Conservation (phyloP, 2,113 vertebrate species). For the Rhinichthys klamathensis region DNA sequence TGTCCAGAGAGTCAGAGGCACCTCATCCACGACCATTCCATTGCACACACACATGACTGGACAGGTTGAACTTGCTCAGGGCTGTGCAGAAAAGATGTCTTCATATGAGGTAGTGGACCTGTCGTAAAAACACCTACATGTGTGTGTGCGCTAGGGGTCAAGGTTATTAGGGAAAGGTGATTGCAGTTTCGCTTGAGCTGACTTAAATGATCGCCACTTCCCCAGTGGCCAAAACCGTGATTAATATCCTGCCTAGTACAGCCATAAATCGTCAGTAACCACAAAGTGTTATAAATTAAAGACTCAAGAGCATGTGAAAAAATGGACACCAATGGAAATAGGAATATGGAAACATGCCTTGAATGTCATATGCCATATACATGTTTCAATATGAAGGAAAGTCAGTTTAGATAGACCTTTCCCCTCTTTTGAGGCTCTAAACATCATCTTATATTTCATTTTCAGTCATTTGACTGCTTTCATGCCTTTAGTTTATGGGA, state of each 20-base stretch:
- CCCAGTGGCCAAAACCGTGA: neutral
- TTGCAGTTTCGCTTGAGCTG: constrained; percentile 6
- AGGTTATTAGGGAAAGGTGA: constrained; percentile 40
- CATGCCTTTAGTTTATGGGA: neutral
- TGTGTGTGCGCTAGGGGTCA: constrained; percentile 38
- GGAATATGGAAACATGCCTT: too few relatives aligned
- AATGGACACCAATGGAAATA: too few relatives aligned
- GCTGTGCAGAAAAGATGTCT: neutral
- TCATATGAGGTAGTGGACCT: neutral
- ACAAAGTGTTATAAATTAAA: too few relatives aligned
- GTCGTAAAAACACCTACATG: constrained; percentile 31
- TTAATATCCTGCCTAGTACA: constrained; percentile 16
- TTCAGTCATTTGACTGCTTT: neutral
- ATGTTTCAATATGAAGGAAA: too few relatives aligned
- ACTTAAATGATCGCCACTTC: neutral
- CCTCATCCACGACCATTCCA: constrained; percentile 27
- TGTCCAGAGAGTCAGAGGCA: constrained; percentile 6
- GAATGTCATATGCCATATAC: too few relatives aligned
- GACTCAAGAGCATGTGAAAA: too few relatives aligned
- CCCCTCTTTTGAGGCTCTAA: too few relatives aligned
- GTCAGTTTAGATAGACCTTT: too few relatives aligned
- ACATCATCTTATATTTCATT: neutral
- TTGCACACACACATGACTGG: constrained; percentile 33
- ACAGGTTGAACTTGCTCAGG: constrained; percentile 10
- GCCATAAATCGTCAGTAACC: neutral